Percentiles rank a stretch among this genome's conserved stretches.
Conservation (phyloP, 2,797 vertebrate genomes). For the Syndactyla subalaris region DNA sequence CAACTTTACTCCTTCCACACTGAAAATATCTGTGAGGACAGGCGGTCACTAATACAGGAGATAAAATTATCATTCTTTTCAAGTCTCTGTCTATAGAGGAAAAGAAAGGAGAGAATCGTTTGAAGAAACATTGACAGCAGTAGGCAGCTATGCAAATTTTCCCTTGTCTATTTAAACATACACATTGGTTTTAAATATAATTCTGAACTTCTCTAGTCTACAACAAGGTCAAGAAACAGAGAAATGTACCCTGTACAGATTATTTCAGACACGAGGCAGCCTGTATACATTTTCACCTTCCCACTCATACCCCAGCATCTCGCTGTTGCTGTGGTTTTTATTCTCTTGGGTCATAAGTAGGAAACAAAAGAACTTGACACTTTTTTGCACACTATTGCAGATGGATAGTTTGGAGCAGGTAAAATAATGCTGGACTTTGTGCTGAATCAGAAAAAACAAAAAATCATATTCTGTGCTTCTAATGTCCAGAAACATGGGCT, state of each 20-base stretch:
- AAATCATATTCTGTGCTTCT: not conserved
- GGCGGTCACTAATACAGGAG: conserved; percentile 11
- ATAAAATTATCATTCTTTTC: conserved; percentile 48
- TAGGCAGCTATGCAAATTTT: conserved; percentile 47
- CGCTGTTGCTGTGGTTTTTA: conserved; percentile 23
- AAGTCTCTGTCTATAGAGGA: not conserved
- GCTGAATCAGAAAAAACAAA: not conserved
- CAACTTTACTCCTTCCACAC: not conserved
- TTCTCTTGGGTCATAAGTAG: conserved; percentile 17
- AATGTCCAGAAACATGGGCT: not conserved
- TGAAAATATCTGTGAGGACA: conserved; percentile 39
- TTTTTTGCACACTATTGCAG: not conserved
- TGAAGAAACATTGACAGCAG: conserved; percentile 33
- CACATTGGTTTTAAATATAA: conserved; percentile 55
- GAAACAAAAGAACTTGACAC: conserved; percentile 19
- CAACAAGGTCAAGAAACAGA: conserved; percentile 55
- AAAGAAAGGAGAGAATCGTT: not conserved
- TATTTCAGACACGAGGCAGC: conserved; percentile 41
- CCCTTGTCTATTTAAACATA: conserved; percentile 27
- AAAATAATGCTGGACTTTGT: not conserved
- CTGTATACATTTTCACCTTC: conserved; percentile 66
- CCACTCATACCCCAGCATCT: conserved; percentile 35
- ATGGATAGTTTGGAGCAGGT: not conserved
- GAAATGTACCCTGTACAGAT: conserved; percentile 38
- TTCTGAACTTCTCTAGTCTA: conserved; percentile 39